Percentiles rank a stretch among this genome's conserved stretches.
These are phyloP conservation scores for Mantis religiosa DNA, from an alignment of 2,888 invertebrate species.

Conservation along the genomic window DNA sequence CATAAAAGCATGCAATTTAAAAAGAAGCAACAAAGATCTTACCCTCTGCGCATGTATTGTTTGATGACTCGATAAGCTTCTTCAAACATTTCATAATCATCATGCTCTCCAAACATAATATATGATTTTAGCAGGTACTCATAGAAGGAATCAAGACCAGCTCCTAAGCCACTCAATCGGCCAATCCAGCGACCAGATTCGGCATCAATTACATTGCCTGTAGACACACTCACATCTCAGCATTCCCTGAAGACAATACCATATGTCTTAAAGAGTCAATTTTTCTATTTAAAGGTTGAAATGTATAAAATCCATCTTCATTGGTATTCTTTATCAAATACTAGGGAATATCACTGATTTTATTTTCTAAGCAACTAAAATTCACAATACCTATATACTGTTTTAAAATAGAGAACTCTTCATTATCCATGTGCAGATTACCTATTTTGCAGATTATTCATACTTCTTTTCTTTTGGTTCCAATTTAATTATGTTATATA, in stretches of 20 bases:
- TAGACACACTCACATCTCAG: background rate
- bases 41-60: constrained; percentile 55
- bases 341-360: too few relatives aligned
- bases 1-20: background rate
- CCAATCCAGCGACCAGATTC: constrained; percentile 59
- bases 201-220: constrained; percentile 59
- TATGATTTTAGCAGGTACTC: constrained; percentile 60
- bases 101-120: constrained; percentile 56
- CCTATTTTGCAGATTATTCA: too few relatives aligned
- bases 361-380: too few relatives aligned
- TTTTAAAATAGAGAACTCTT: too few relatives aligned
- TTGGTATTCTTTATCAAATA: too few relatives aligned
- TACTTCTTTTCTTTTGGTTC: too few relatives aligned
- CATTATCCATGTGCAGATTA: too few relatives aligned
- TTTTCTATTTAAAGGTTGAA: background rate
- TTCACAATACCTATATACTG: too few relatives aligned
- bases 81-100: constrained; percentile 54
- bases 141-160: constrained; percentile 59
- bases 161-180: constrained; percentile 55
- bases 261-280: background rate
- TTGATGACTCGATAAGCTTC: constrained; percentile 53
- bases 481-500: too few relatives aligned
- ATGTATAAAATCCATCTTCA: background rate
- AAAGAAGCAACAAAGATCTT: constrained; percentile 31
- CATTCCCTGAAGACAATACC: background rate